Percentiles rank a stretch among this genome's conserved stretches.
phyloP scores from a whole-genome alignment of 1,140 invertebrate genomes.

The Calliphora vicina region DNA sequence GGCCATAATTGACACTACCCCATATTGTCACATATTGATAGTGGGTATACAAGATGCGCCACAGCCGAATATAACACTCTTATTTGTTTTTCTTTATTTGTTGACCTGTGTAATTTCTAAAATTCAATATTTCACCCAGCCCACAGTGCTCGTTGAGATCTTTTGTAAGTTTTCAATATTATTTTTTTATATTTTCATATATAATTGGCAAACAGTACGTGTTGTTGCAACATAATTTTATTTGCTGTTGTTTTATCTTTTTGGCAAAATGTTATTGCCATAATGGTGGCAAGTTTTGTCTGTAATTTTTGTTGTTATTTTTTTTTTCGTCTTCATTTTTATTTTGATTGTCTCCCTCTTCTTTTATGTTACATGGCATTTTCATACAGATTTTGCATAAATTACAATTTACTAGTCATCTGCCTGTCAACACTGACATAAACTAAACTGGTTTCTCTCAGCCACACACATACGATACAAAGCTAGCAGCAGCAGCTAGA shows the following conservation, averaged over 20 bases:
- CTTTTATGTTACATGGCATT: background rate
- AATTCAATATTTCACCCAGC: background rate
- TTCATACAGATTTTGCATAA: conserved; percentile 17
- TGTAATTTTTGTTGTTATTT: background rate
- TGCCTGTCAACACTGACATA: conserved; percentile 32
- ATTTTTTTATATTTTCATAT: background rate
- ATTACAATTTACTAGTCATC: conserved; percentile 29
- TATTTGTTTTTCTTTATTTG: no score
- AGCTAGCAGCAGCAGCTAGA: background rate
- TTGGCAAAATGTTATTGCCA: conserved; percentile 15
- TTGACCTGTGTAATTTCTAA: background rate
- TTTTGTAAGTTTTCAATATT: background rate
- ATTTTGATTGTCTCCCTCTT: background rate
- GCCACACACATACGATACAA: background rate
- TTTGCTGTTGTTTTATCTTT: background rate
- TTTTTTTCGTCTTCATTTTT: background rate
- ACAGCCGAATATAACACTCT: no score
- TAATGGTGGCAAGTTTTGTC: conserved; percentile 10
- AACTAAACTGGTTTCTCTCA: background rate
- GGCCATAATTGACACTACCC: no score
- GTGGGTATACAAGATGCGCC: no score
- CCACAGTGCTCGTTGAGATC: background rate
- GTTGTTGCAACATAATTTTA: conserved; percentile 19
- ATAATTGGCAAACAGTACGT: conserved; percentile 31
- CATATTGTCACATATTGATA: no score